Evolutionary conservation across 2,797 vertebrate genomes (phyloP), one percentile per base, ranked within the genome.

Genomic region (Chanos chanos): DNA sequence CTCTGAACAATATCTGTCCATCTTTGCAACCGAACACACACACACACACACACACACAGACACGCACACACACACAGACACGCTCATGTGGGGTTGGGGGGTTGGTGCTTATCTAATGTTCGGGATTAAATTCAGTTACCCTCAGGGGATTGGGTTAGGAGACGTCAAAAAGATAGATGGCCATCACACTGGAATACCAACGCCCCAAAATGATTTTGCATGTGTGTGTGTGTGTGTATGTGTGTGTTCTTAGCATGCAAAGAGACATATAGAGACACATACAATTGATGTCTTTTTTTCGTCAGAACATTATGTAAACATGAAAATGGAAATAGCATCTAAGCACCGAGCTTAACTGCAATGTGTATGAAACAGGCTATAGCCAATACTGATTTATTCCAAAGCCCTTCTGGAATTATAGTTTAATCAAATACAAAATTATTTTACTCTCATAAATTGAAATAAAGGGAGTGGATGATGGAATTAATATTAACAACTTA

Each of bases 141-240:
- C 89, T 85, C 78, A 68, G 76, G 87, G 86, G 86, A 90, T 90
- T 90, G 86, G 87, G 88, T 91, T 90, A 90, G 84, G 74, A 85
- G 83, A 91, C 88, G 89, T 90, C 89, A 90, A 82, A 89, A 89
- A 90, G 89, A 90, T 88, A 89, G 85, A 91, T 90, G 89, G 87
- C 83, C 81, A 83, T 87, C 81, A 82, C 83, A 83, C 77, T 77
- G 50, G 74, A 78, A 80, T 81, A 79, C 71, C 72, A 78, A 37
- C 48, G 64, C 63, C 68, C 61, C 67, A 70, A 83, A 78, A 90
- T 85, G 76, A 81, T 87, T 86, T 84, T 86, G 85, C 85, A 83
- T 86, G 75, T 74, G 62, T 76, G 72, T 80, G 81, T 78, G 75
- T 72, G 71, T 73, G 68, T 63, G 33, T 51, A 49, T 64, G 51